Conservation (phyloP, 1,140 invertebrate species). For the Rhagoletis pomonella region DNA sequence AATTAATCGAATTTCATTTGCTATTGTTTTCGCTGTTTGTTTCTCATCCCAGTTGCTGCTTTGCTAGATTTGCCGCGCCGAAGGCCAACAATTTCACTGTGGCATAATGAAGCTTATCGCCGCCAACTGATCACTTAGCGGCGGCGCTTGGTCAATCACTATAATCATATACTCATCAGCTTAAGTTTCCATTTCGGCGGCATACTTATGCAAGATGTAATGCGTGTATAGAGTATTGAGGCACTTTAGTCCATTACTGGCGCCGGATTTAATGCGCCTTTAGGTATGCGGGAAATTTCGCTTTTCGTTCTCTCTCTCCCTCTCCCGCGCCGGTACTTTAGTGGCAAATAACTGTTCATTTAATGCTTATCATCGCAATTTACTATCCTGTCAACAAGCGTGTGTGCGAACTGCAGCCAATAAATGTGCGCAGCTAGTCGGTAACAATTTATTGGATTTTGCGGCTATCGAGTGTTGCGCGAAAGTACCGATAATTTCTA, state of each 20-base stretch:
- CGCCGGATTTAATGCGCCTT: neutral
- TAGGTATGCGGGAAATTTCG: neutral
- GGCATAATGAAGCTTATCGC: neutral
- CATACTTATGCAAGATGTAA: neutral
- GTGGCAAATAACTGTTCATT: slow-evolving; percentile 8
- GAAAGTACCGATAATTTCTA: slow-evolving; percentile 2
- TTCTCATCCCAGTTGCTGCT: neutral
- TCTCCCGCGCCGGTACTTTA: neutral
- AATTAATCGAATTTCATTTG: slow-evolving; percentile 9
- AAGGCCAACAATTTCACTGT: neutral
- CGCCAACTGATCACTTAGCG: neutral
- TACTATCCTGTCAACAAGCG: slow-evolving; percentile 8
- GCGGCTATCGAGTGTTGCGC: neutral
- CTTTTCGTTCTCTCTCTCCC: neutral
- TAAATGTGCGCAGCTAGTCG: neutral
- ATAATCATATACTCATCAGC: neutral
- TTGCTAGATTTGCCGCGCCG: neutral
- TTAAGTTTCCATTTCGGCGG: neutral
- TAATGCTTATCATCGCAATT: slow-evolving; percentile 31
- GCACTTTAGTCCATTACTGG: neutral
- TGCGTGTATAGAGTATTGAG: neutral
- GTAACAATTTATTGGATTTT: neutral
- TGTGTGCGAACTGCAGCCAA: neutral
- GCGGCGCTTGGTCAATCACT: neutral
- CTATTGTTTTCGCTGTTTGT: neutral